Base-by-base conservation (phyloP, 1,140 invertebrate species). In the Euwallacea fornicatus region DNA sequence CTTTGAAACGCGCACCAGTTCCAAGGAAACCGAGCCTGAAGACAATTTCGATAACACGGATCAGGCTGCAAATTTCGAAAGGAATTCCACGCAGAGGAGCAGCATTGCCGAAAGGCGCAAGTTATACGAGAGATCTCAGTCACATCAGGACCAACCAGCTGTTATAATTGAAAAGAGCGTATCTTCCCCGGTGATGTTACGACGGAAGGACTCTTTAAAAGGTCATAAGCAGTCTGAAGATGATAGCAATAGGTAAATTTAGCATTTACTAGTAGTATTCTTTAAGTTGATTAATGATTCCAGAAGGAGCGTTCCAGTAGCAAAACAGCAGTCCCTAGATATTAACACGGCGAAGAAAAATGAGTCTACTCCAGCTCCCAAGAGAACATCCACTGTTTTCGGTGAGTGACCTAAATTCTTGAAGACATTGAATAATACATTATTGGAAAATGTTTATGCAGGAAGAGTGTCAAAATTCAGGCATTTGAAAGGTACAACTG, bases 391-490 rank as follows among this genome's bases (percentile, higher is more conserved):
- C 2, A 94, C 93, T 33, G 92, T 94, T 7, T 95, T 95, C 78
- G 92, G 92, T 90, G 83, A 82, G 71, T 73, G 42, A 21, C 8
- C 7, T 7, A 58, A 33, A 33, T 33, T 33, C 21, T 33, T 4
- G 21, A 33, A 33, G 4, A 33, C 21, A 33, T 33, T 33, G 21
- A 33, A 33, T 33, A 33, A 33, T 4, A 4, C 21, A 58, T 10
- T 58, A 58, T 58, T 79, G 74, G 21, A 33, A 33, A 33, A 33
- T 33, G 21, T 33, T 33, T 41, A 61, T 61, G 79, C 74, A 92
- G 91, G 93, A 54, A 91, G 93, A 77, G 92, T 95, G 56, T 95
- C 94, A 0, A 98, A 98, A 81, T 98, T 95, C 79, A 88, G 95
- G 9, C 95, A 97, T 79, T 82, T 98, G 71, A 96, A 96, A 81